Percentiles rank a stretch among this genome's conserved stretches.
phyloP scores from a whole-genome alignment of 2,888 invertebrate species.

The Cosmopolites sordidus region DNA sequence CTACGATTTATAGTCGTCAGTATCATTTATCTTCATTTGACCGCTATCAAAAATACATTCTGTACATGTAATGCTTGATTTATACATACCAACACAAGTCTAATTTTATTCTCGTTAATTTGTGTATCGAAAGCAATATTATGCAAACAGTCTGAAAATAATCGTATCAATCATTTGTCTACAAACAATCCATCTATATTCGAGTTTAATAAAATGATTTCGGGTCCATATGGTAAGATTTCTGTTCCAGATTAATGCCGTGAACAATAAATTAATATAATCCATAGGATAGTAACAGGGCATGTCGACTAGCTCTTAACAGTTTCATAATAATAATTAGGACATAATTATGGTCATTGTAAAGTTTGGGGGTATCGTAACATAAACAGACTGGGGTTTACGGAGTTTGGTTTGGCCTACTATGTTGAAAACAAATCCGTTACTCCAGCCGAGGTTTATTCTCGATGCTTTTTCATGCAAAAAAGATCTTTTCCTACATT shows the following conservation, averaged over 20 bases:
- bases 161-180: background rate
- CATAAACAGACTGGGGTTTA: constrained; percentile 19
- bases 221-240: constrained; percentile 27
- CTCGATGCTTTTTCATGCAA: too few species aligned
- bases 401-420: constrained; percentile 3
- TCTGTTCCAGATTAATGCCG: constrained; percentile 21
- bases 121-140: background rate
- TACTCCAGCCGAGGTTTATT: too few species aligned
- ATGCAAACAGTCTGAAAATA: background rate
- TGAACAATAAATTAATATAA: constrained; percentile 31
- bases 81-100: too few species aligned
- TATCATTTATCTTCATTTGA: too few species aligned
- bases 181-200: background rate
- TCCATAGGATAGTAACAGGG: constrained; percentile 32
- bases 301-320: constrained; percentile 36
- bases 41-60: too few species aligned
- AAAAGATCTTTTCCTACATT: too few species aligned
- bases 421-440: too few species aligned
- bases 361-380: constrained; percentile 28
- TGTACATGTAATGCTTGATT: too few species aligned
- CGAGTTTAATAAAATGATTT: background rate
- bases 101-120: too few species aligned
- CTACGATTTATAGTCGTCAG: too few species aligned
- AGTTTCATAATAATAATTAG: constrained; percentile 38
- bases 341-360: constrained; percentile 37